These are phyloP conservation scores for Liopterus haemorrhoidalis DNA, from an alignment of 2,888 invertebrate species.

Conservation along the genomic window DNA sequence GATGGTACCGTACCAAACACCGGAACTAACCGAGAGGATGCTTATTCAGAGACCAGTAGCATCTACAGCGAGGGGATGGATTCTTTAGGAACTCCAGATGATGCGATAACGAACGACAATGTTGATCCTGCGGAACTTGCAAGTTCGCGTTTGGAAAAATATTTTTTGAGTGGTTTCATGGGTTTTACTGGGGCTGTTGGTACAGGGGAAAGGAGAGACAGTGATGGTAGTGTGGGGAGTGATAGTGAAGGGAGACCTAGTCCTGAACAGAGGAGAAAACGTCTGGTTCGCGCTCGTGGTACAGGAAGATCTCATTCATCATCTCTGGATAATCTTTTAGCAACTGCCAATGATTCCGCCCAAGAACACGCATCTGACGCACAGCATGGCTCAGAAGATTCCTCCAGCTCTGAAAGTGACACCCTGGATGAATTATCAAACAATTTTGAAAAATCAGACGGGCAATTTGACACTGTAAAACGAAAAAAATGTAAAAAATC, in stretches of 20 bases:
- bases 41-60: slow-evolving; percentile 76
- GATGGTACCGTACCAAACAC: slow-evolving; percentile 57
- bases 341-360: slow-evolving; percentile 52
- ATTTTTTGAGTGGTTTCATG: slow-evolving; percentile 81
- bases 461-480: slow-evolving; percentile 76
- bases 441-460: slow-evolving; percentile 65
- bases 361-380: slow-evolving; percentile 39
- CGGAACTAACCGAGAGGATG: slow-evolving; percentile 54
- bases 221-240: slow-evolving; percentile 83
- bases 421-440: slow-evolving; percentile 59
- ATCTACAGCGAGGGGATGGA: slow-evolving; percentile 79
- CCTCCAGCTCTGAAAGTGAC: slow-evolving; percentile 68
- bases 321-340: slow-evolving; percentile 70
- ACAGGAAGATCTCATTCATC: slow-evolving; percentile 78
- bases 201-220: slow-evolving; percentile 71
- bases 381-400: slow-evolving; percentile 53
- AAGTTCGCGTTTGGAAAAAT: slow-evolving; percentile 80
- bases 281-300: slow-evolving; percentile 73
- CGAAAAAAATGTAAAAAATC: slow-evolving; percentile 75
- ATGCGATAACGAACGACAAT: slow-evolving; percentile 39
- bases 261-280: slow-evolving; percentile 77
- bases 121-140: slow-evolving; percentile 68
- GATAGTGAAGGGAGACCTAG: slow-evolving; percentile 85
- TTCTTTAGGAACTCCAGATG: slow-evolving; percentile 58
- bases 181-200: slow-evolving; percentile 71